These are phyloP conservation scores for Drosophila azteca DNA, from an alignment of 1,140 invertebrate species.

Conservation along the genomic window DNA sequence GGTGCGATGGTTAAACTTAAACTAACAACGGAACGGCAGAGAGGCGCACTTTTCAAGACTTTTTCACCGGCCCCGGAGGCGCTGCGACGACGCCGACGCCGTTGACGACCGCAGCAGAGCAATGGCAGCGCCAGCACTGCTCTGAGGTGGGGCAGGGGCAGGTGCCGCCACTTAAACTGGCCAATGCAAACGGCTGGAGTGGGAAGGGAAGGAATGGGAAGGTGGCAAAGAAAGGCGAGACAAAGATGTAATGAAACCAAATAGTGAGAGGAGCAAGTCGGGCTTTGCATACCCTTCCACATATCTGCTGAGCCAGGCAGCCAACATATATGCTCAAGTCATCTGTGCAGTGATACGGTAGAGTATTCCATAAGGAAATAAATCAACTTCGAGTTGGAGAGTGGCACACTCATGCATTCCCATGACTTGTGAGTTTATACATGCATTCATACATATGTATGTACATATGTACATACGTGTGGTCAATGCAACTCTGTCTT, in stretches of 20 bases:
- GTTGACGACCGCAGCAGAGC: slow-evolving; percentile 36
- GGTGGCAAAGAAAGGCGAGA: slow-evolving; percentile 87
- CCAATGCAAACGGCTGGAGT: slow-evolving; percentile 32
- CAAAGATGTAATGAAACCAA: slow-evolving; percentile 64
- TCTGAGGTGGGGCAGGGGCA: slow-evolving; percentile 83
- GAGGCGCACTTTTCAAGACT: slow-evolving; percentile 83
- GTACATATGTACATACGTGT: background rate
- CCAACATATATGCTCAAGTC: background rate
- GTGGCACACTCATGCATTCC: no score
- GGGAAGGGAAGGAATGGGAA: slow-evolving; percentile 88
- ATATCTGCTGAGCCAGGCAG: no score
- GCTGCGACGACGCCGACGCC: slow-evolving; percentile 32
- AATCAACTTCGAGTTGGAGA: no score
- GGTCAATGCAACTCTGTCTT: no score
- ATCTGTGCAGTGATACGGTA: no score
- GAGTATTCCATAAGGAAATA: no score
- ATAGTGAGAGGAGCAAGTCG: background rate
- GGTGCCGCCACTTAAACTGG: slow-evolving; percentile 52
- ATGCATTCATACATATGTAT: background rate
- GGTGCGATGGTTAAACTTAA: slow-evolving; percentile 80
- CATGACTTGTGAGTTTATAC: background rate
- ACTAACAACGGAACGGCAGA: slow-evolving; percentile 74
- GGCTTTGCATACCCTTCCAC: background rate
- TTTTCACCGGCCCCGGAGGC: slow-evolving; percentile 60
- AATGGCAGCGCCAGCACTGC: slow-evolving; percentile 84